Evolutionary conservation across 2,888 invertebrate genomes (phyloP).

Genomic region (Polyploca ridens): DNA sequence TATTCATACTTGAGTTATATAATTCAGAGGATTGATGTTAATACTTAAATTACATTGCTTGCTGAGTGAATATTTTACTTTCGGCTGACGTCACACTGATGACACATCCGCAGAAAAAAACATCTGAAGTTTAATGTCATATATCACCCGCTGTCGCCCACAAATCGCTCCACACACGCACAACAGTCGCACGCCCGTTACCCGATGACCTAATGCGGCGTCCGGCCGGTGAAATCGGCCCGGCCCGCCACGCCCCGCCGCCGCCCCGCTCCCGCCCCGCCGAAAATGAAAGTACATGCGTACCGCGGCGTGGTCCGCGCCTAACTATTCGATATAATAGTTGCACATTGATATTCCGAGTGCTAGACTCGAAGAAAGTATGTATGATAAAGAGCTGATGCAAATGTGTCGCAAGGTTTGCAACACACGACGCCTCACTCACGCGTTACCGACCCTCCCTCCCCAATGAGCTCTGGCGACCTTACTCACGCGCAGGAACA

Average conservation of each 20-base stretch:
- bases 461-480: too few species aligned
- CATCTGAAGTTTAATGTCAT: background rate
- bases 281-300: slow-evolving; percentile 73
- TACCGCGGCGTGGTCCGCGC: slow-evolving; percentile 17
- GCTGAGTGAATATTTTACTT: too few species aligned
- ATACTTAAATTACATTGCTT: too few species aligned
- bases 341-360: too few species aligned
- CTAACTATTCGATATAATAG: slow-evolving; percentile 19
- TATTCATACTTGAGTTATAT: too few species aligned
- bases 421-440: too few species aligned
- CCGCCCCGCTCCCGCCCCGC: slow-evolving; percentile 30
- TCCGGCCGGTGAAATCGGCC: slow-evolving; percentile 58
- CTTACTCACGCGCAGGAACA: too few species aligned
- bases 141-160: slow-evolving; percentile 20
- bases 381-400: background rate
- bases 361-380: background rate
- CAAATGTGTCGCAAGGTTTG: too few species aligned
- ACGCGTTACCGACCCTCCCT: too few species aligned
- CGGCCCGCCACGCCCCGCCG: slow-evolving; percentile 34
- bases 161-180: slow-evolving; percentile 21
- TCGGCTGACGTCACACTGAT: too few species aligned
- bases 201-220: slow-evolving; percentile 68
- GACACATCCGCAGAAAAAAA: too few species aligned
- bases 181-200: slow-evolving; percentile 70
- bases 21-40: too few species aligned